phyloP scores from a whole-genome alignment of 2,113 vertebrate genomes.

The Corapipo altera region DNA sequence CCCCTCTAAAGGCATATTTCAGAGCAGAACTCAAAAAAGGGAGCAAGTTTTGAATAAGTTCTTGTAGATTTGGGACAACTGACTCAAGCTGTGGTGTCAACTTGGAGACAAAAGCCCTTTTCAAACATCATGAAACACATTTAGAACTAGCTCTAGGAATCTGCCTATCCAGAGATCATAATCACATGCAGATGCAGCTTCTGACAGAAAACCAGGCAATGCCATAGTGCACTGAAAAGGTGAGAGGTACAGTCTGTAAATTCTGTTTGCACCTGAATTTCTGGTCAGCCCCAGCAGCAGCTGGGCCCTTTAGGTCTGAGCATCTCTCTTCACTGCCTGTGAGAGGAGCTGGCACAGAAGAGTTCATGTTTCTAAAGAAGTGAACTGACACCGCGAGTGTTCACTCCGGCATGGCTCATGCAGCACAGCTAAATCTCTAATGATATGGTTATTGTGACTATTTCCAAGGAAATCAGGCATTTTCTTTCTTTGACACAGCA shows the following conservation, averaged over 20 bases:
- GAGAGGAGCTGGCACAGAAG: not conserved
- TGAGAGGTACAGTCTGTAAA: not conserved
- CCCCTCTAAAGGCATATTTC: not conserved
- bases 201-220: not conserved
- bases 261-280: not conserved
- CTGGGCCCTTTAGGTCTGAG: not conserved
- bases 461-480: not conserved
- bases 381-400: rapidly evolving
- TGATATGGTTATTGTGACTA: not conserved
- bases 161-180: not conserved
- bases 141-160: not conserved
- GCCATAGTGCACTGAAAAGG: not conserved
- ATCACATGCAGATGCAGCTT: not conserved
- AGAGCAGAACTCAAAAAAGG: not conserved
- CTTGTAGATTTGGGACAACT: not conserved
- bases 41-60: not conserved
- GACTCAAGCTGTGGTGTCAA: not conserved
- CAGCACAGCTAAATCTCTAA: not conserved
- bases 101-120: not conserved
- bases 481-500: not conserved
- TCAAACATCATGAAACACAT: not conserved
- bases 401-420: not conserved
- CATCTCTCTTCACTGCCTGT: not conserved
- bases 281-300: not conserved
- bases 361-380: not conserved